Conservation (phyloP, 1,140 invertebrate species). For the Andrena cerasifolii region DNA sequence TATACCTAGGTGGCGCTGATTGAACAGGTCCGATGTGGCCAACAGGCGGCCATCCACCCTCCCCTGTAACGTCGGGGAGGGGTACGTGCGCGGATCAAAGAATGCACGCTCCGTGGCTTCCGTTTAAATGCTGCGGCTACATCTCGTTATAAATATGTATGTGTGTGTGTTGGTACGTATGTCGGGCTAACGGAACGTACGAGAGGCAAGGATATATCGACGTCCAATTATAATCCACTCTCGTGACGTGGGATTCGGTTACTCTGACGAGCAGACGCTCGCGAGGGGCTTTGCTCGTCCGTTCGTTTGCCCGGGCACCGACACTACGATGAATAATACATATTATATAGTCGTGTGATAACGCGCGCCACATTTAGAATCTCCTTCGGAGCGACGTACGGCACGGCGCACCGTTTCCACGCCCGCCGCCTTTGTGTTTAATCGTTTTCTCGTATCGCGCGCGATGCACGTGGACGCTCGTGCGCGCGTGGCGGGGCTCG, state of each 20-base stretch:
- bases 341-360: conserved; percentile 48
- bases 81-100: conserved; percentile 68
- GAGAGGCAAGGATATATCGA: conserved; percentile 64
- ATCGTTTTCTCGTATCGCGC: background rate
- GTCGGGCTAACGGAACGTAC: conserved; percentile 25
- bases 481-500: too few relatives aligned
- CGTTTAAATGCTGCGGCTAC: conserved; percentile 60
- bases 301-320: conserved; percentile 35
- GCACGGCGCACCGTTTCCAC: background rate
- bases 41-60: background rate
- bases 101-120: conserved; percentile 51
- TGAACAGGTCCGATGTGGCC: conserved; percentile 45
- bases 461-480: background rate
- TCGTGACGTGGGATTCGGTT: conserved; percentile 66
- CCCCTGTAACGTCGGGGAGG: conserved; percentile 49
- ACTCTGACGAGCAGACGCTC: conserved; percentile 56
- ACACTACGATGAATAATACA: conserved; percentile 65
- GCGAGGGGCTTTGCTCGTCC: conserved; percentile 49
- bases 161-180: conserved; percentile 13
- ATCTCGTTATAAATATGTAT: conserved; percentile 67
- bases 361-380: conserved; percentile 48
- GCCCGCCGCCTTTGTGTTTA: background rate
- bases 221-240: conserved; percentile 70
- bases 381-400: conserved; percentile 10
- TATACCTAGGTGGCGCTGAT: conserved; percentile 59